Base-by-base conservation (phyloP, 2,888 invertebrate species). In the Diogma glabrata region DNA sequence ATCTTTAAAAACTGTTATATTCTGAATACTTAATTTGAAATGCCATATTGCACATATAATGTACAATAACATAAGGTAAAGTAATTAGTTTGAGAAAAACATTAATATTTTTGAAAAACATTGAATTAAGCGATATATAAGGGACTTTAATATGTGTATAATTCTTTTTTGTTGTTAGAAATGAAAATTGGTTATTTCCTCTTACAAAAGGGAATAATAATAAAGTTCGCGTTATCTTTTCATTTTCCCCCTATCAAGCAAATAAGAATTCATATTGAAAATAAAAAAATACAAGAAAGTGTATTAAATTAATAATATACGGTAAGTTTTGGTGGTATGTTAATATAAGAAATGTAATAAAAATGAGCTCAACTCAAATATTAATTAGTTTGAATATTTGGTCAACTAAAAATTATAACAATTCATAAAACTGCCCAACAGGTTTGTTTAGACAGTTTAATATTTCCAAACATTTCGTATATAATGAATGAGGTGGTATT, bases 171-270 rank as follows among this genome's bases (percentile, higher is more conserved):
- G n/a, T n/a, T n/a, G n/a, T n/a, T n/a, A n/a, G n/a, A n/a, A n/a
- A n/a, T 50, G 50, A 47, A 53, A 54, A 54, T 54, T 54, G 50
- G 51, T 48, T 51, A 51, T 54, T 54, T 54, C 54, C 54, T 54
- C 46, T 48, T 9, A 26, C 6, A 46, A 17, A 46, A 24, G 46
- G 46, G 22, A 19, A 33, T 48, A 33, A 6, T 48, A 30, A 30
- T 33, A 33, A 22, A 24, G 22, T 46, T 46, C 24, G 23, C 46
- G 46, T 47, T 47, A 47, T 30, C 30, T 47, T 28, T 30, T 17
- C 28, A 22, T 14, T 14, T 20, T 43, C 23, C 43, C 43, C 43
- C 23, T 43, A 28, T 28, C 10, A n/a, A n/a, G n/a, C n/a, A 28
- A 12, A 43, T 43, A 23, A 22, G 43, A 43, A 22, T 22, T 22